A percentile compares a stretch with the other conserved stretches of the same genome.
These are phyloP conservation scores for Daubentonia madagascariensis DNA, from an alignment of 2,113 vertebrate species.

Conservation along the genomic window DNA sequence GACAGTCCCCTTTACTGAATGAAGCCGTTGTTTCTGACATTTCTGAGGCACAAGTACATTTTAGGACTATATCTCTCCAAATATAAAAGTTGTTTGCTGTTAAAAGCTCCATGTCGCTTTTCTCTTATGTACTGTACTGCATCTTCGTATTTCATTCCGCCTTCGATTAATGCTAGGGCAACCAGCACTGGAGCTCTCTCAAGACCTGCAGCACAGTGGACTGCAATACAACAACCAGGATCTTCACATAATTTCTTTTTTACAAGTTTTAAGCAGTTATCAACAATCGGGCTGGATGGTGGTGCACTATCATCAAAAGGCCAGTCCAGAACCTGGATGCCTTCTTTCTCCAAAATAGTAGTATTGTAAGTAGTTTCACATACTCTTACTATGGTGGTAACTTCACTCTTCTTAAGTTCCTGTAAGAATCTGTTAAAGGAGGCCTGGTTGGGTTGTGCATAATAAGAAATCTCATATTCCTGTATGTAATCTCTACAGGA, in stretches of 20 bases:
- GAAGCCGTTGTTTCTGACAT: neutral
- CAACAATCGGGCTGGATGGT: neutral
- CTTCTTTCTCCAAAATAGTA: neutral
- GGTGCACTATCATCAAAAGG: neutral
- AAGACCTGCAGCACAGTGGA: neutral
- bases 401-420: neutral
- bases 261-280: neutral
- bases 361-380: neutral
- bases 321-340: neutral
- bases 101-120: neutral
- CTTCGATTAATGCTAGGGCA: neutral
- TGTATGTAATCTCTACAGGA: neutral
- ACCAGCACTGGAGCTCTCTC: neutral
- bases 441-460: neutral
- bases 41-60: neutral
- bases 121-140: neutral
- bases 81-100: neutral
- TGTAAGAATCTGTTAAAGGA: neutral
- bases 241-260: neutral
- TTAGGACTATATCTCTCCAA: neutral
- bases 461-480: neutral
- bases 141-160: neutral
- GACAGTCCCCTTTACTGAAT: neutral
- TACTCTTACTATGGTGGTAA: neutral
- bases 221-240: neutral